Percentiles rank a stretch among this genome's conserved stretches.
Conservation (phyloP, 2,888 invertebrate species). For the Anaspis maculata region DNA sequence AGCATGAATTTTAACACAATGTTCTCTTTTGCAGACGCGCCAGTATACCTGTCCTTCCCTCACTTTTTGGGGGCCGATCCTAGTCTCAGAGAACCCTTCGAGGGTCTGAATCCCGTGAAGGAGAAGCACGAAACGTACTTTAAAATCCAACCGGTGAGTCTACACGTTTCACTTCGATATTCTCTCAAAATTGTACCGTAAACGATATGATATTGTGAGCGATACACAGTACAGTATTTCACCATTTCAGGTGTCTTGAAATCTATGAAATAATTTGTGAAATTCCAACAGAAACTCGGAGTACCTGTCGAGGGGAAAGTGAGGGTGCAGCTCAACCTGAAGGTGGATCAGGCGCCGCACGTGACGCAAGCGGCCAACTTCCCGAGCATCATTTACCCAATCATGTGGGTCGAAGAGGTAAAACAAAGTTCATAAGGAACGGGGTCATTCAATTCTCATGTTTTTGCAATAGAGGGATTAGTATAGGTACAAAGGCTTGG, state of each 20-base stretch:
- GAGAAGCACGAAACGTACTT: conserved; percentile 69
- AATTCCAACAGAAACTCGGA: conserved; percentile 68
- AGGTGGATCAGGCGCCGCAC: conserved; percentile 64
- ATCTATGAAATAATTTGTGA: too few species aligned
- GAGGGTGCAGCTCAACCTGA: conserved; percentile 72
- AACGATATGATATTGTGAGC: too few species aligned
- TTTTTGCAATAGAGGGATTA: too few species aligned
- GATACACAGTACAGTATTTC: too few species aligned
- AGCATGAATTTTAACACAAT: too few species aligned
- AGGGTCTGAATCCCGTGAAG: conserved; percentile 62
- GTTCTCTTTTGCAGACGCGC: conserved; percentile 73
- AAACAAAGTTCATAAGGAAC: too few species aligned
- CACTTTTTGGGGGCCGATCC: conserved; percentile 81
- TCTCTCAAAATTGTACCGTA: too few species aligned
- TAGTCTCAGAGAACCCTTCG: conserved; percentile 54
- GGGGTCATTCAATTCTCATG: too few species aligned
- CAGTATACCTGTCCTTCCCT: conserved; percentile 81
- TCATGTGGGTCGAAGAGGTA: conserved; percentile 89
- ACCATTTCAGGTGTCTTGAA: too few species aligned
- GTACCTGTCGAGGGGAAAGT: conserved; percentile 77
- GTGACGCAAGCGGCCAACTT: conserved; percentile 67
- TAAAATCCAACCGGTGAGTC: conserved; percentile 75
- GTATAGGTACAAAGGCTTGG: too few species aligned
- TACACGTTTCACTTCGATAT: background rate
- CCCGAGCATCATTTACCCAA: conserved; percentile 72